phyloP scores from a whole-genome alignment of 2,888 invertebrate species.

The Blastobasis lacticolella region DNA sequence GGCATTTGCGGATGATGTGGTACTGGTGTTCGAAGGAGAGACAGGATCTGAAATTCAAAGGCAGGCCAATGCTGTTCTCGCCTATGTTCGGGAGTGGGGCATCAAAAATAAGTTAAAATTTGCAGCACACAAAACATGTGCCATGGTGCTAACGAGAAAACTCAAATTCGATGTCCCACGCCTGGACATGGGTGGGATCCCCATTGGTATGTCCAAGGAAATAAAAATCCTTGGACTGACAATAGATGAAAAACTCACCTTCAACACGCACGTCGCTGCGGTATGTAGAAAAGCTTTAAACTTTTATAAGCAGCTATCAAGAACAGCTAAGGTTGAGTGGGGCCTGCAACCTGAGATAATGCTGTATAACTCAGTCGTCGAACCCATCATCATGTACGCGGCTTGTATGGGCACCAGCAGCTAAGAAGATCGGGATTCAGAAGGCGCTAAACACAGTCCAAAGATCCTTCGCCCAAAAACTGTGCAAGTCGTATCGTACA shows the following conservation, averaged over 20 bases:
- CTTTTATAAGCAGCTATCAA: not conserved
- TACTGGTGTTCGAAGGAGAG: not conserved
- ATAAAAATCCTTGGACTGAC: too few relatives aligned
- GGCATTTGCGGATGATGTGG: not conserved
- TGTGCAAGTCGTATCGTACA: too few relatives aligned
- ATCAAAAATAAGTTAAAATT: not conserved
- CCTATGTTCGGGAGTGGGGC: not conserved
- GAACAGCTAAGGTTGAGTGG: not conserved
- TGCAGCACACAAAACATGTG: not conserved
- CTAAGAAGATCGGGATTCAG: too few relatives aligned
- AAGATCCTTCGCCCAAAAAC: too few relatives aligned
- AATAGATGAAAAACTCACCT: not conserved
- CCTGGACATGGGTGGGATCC: not conserved
- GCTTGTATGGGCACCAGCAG: too few relatives aligned
- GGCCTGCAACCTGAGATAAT: not conserved
- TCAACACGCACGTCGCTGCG: not conserved
- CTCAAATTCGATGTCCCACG: not conserved
- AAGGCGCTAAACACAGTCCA: too few relatives aligned
- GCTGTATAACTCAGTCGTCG: not conserved
- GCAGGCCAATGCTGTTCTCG: not conserved
- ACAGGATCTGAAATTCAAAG: not conserved
- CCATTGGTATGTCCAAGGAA: too few relatives aligned
- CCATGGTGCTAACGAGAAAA: not conserved
- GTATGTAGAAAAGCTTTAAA: not conserved
- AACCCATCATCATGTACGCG: too few relatives aligned